These are phyloP conservation scores for Gymnopithys bicolor DNA, from an alignment of 2,797 vertebrate species.

Conservation along the genomic window DNA sequence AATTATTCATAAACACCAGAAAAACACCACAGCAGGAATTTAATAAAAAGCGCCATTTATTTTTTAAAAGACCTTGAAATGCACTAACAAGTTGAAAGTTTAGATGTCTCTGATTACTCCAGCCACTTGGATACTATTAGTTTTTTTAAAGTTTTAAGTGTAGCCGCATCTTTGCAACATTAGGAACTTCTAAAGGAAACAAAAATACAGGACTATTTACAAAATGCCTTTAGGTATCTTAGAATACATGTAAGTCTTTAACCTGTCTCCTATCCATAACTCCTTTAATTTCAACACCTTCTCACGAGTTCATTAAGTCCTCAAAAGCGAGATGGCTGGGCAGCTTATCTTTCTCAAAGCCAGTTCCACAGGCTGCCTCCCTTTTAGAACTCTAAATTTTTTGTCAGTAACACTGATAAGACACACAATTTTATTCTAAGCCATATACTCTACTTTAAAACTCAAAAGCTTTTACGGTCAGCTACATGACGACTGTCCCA, in stretches of 20 bases:
- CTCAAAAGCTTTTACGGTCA: not conserved
- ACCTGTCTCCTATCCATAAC: not conserved
- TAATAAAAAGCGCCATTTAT: accelerated
- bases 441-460: not conserved
- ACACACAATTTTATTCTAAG: not conserved
- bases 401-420: not conserved
- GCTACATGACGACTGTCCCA: accelerated
- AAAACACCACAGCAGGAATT: not conserved
- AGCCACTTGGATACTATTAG: not conserved
- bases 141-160: not conserved
- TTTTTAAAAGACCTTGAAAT: not conserved
- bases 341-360: not conserved
- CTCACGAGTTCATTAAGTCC: not conserved
- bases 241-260: not conserved
- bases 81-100: not conserved
- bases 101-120: not conserved
- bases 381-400: accelerated
- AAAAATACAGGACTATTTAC: not conserved
- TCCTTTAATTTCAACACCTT: not conserved
- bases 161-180: not conserved
- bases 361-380: not conserved
- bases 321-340: not conserved
- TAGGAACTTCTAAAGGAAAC: not conserved
- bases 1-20: not conserved
- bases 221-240: not conserved